Evolutionary conservation across 2,888 invertebrate species (phyloP), one percentile per base, ranked within the genome.

Genomic region (Kuschelorhynchus macadamiae): DNA sequence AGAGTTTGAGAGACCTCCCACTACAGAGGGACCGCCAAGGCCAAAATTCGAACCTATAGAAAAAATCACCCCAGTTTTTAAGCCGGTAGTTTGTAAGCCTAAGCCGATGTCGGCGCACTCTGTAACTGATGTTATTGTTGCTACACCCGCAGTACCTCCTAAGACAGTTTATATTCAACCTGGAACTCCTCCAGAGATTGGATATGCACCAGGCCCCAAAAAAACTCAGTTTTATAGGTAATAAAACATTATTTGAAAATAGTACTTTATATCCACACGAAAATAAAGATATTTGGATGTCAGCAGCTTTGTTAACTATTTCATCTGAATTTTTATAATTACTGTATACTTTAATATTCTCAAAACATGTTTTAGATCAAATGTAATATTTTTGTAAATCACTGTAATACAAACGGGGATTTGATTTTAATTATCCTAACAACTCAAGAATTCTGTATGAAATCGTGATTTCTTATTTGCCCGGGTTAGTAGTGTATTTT

Each of bases 11-110:
- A 81, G 83, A 9, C 86, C 86, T 25, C 85, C 85, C 9, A 81
- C 81, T 12, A 81, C 83, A 20, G 80, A 76, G 78, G 82, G 66
- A 60, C 81, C 85, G 36, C 81, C 83, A 17, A 82, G 86, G 53
- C 87, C 88, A 0, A 88, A 88, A 78, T 88, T 88, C 73, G 87
- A 88, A 77, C 88, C 88, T 0, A 88, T 88, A 71, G 85, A 86
- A 65, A 85, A 85, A 75, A 63, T 81, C 11, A 85, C 85, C 74
- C 84, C 84, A 32, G 82, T 81, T 57, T 81, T 79, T 8, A 81
- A 81, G 74, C 80, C 82, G 55, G 81, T 82, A 46, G 84, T 88
- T 1, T 85, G 84, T 66, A 88, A 87, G 77, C 87, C 87, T 0
- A 87, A 86, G 73, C 85, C 87, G 0, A 82, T 87, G 65, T 80